Evolutionary conservation across 2,888 invertebrate genomes (phyloP).

Genomic region (Ochlodes sylvanus): DNA sequence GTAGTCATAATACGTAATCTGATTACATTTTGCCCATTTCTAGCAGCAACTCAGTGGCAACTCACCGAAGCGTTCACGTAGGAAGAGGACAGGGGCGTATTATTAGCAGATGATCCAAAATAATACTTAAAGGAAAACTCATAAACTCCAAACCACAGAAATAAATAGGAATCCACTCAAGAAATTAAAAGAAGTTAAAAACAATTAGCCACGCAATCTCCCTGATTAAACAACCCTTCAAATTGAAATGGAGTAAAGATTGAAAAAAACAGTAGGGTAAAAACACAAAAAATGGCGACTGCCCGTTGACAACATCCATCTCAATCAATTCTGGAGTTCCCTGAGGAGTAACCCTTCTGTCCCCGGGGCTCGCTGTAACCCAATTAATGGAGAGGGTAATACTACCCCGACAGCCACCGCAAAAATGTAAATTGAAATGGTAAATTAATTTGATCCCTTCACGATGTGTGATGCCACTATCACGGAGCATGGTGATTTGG

Average conservation of each 20-base stretch:
- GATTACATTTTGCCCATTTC: too few relatives aligned
- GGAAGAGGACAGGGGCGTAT: too few relatives aligned
- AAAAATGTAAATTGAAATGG: constrained; percentile 80
- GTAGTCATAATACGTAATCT: too few relatives aligned
- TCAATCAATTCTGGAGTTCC: constrained; percentile 77
- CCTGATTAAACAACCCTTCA: constrained; percentile 35
- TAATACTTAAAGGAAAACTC: neutral
- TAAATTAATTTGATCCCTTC: constrained; percentile 61
- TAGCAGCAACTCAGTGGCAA: too few relatives aligned
- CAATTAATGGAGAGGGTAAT: constrained; percentile 76
- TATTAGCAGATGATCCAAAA: too few relatives aligned
- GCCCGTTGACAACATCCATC: constrained; percentile 81
- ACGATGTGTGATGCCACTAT: constrained; percentile 31
- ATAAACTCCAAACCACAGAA: constrained; percentile 10
- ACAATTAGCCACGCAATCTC: constrained; percentile 62
- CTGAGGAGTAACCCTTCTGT: constrained; percentile 78
- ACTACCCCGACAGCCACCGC: constrained; percentile 62
- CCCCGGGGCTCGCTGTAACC: constrained; percentile 77
- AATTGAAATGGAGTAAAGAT: constrained; percentile 49
- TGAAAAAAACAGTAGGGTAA: constrained; percentile 53
- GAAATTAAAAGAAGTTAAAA: constrained; percentile 62
- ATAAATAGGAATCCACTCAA: constrained; percentile 48
- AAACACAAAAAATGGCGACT: constrained; percentile 72
- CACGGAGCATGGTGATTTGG: neutral
- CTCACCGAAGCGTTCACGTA: too few relatives aligned